Evolutionary conservation across 2,797 vertebrate genomes (phyloP), one percentile per base, ranked within the genome.

Genomic region (Neosilurus hyrtlii): DNA sequence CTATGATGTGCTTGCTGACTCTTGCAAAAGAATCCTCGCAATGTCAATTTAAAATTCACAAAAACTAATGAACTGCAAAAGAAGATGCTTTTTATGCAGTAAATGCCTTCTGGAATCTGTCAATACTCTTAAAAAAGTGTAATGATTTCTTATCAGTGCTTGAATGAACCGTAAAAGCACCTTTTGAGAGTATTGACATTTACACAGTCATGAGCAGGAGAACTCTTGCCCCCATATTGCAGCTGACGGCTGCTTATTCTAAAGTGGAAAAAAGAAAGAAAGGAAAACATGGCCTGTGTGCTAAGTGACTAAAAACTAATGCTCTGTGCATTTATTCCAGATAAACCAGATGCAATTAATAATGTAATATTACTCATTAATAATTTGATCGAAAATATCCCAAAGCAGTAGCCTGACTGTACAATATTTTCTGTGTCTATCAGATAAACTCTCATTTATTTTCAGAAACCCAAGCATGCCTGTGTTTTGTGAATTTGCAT

Each of bases 171-270:
- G 84, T 91, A 94, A 92, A 94, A 93, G 89, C 93, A 91, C 90
- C 91, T 95, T 94, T 93, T 91, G 91, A 92, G 92, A 92, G 51
- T 96, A 94, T 94, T 95, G 95, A 96, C 92, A 94, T 94, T 94
- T 94, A 92, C 91, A 93, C 89, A 90, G 70, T 88, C 92, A 89
- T 94, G 92, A 94, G 84, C 89, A 91, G 90, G 88, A 91, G 79
- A 90, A 91, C 90, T 89, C 91, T 88, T 54, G 87, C 37, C 92
- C 86, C 70, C 89, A 79, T 89, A 90, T 89, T 84, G 83, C 90
- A 92, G 83, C 86, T 92, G 87, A 94, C 68, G 65, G 89, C 85
- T 88, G 85, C 78, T 90, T 93, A 91, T 92, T 92, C 54, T 51
- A 66, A 82, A 81, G 62, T 9, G 87, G 88, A 90, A 90, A 85